Base-by-base conservation (phyloP, 2,888 invertebrate genomes). In the Andrena dorsata region DNA sequence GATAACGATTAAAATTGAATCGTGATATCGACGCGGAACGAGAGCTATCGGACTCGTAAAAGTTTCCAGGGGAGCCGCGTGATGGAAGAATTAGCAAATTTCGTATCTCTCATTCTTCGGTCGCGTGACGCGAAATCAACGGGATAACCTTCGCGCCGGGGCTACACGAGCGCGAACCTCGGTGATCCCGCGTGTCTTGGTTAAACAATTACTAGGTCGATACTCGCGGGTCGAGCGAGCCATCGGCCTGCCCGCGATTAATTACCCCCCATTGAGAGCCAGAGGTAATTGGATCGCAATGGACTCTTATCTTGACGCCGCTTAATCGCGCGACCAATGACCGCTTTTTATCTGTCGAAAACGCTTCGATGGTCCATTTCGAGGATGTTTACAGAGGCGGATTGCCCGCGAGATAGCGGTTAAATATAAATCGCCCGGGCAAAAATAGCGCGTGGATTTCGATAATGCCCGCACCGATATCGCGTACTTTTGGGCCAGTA, bases 121-220 rank as follows among this genome's bases (percentile, higher is more conserved):
- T 51, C 53, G 30, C 70, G 82, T 35, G 73, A 65, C 73, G 32
- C 41, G 64, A 23, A 28, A 61, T 68, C 51, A 20, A 16, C 58
- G 53, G 49, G 77, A 79, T 49, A 53, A 71, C 64, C 64, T 64
- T 7, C 23, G 49, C 10, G 41, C 8, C 20, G 74, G 61, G 63
- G 20, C 75, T 58, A 41, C 51, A 23, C 28, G 30, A 60, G 51
- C 35, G 41, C 23, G 47, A 53, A 28, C 23, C 10, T 64, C 68
- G 66, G 23, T 63, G 75, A 76, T 80, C 71, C 68, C 23, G 56
- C 41, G 56, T 61, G 71, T 80, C 76, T 83, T 66, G 66, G 70
- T 80, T 82, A 79, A 79, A 83, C 76, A 85, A 83, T 75, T 72
- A 64, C 35, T 30, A 47, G 65, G 61, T 78, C 76, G 72, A 75